Conservation (phyloP, 2,888 invertebrate species). For the Thecocarcelia acutangulata region DNA sequence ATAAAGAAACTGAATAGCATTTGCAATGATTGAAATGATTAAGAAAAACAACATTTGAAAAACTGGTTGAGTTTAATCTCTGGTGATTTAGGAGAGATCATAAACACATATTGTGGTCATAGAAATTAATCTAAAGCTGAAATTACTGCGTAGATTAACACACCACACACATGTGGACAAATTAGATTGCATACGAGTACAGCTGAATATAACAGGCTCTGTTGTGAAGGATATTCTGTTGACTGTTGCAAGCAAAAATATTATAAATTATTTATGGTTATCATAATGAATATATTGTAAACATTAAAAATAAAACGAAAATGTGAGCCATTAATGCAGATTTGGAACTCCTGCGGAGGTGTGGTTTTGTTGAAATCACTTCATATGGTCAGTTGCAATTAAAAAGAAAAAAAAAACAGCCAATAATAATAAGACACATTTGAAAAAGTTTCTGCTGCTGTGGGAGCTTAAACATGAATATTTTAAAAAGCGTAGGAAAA, state of each 20-base stretch:
- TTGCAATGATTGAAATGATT: constrained; percentile 51
- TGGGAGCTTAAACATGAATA: no score
- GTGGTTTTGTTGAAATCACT: constrained; percentile 60
- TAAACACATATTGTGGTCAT: constrained; percentile 58
- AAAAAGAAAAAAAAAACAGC: constrained; percentile 12
- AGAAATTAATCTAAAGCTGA: constrained; percentile 63
- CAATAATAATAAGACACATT: no score
- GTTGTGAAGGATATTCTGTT: constrained; percentile 56
- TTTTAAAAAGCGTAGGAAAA: no score
- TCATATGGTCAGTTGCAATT: constrained; percentile 54
- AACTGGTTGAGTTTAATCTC: constrained; percentile 60
- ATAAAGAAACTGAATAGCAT: constrained; percentile 3
- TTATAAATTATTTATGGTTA: constrained; percentile 55
- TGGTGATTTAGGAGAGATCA: constrained; percentile 64
- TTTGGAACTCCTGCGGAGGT: constrained; percentile 58
- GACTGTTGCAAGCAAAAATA: constrained; percentile 46
- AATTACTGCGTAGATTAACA: constrained; percentile 12
- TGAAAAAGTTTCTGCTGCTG: no score
- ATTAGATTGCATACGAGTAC: constrained; percentile 15
- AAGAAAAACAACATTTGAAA: constrained; percentile 41
- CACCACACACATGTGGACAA: constrained; percentile 25
- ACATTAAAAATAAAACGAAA: background rate
- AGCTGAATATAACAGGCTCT: constrained; percentile 38
- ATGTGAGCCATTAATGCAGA: constrained; percentile 9
- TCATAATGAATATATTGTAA: constrained; percentile 17